Conservation (phyloP, 2,797 vertebrate genomes). For the Corythornis leucogaster region DNA sequence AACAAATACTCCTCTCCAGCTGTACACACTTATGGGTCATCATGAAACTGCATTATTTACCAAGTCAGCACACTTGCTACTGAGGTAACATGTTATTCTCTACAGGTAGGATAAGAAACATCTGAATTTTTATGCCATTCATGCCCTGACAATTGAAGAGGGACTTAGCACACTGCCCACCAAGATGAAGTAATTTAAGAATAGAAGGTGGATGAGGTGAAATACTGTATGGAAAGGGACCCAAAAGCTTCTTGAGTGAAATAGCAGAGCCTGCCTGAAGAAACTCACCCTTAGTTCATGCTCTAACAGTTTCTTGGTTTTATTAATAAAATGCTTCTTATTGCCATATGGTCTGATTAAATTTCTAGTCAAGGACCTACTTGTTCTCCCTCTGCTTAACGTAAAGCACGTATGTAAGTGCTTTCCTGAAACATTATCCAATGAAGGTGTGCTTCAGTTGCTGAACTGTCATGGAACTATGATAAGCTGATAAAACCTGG, state of each 20-base stretch:
- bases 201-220: neutral
- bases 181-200: neutral
- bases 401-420: neutral
- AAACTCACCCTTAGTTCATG: neutral
- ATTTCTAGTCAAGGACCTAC: neutral
- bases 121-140: neutral
- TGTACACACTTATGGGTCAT: neutral
- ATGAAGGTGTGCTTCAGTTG: neutral
- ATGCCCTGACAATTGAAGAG: neutral
- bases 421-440: neutral
- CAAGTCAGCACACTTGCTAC: neutral
- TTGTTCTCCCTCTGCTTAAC: neutral
- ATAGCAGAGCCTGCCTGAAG: neutral
- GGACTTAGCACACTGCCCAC: neutral
- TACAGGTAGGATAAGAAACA: neutral
- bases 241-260: neutral
- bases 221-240: neutral
- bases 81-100: neutral
- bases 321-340: slow-evolving; percentile 23
- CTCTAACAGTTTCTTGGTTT: neutral
- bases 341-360: neutral
- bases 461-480: neutral
- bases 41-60: neutral
- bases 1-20: neutral
- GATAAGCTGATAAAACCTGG: neutral